These are phyloP conservation scores for Anastrepha obliqua DNA, from an alignment of 1,140 invertebrate genomes.

Conservation along the genomic window DNA sequence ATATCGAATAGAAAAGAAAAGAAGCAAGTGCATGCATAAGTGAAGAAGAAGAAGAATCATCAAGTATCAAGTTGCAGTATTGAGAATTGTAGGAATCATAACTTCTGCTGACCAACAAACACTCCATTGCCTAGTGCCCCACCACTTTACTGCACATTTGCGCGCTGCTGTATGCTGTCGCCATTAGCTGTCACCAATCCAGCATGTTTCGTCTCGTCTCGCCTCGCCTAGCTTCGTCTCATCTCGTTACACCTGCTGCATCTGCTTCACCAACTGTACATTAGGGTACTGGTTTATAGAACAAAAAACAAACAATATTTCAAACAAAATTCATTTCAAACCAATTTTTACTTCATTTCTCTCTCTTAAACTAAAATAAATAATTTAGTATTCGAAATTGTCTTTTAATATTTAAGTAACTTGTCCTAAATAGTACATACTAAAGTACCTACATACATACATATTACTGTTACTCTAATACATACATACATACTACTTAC, in stretches of 20 bases:
- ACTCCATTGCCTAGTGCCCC: neutral
- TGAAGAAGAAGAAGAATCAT: neutral
- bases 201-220: neutral
- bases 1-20: neutral
- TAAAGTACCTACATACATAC: conserved; percentile 26
- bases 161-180: conserved; percentile 1
- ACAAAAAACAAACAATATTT: conserved; percentile 63
- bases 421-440: conserved; percentile 47
- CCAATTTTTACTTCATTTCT: conserved; percentile 56
- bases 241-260: conserved; percentile 56
- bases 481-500: neutral
- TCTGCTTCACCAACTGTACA: conserved; percentile 59
- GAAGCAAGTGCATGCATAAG: neutral
- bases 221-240: conserved; percentile 33
- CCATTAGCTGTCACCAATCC: neutral
- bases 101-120: neutral
- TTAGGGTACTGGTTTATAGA: conserved; percentile 69
- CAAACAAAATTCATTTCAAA: conserved; percentile 59
- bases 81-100: neutral
- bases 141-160: neutral
- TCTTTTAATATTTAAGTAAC: conserved; percentile 52
- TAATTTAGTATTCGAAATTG: conserved; percentile 53
- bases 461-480: conserved; percentile 34
- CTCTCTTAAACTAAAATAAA: conserved; percentile 52
- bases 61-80: no score